A percentile compares a stretch with the other conserved stretches of the same genome.
phyloP scores from a whole-genome alignment of 1,140 invertebrate genomes.

The Papilio helenus region DNA sequence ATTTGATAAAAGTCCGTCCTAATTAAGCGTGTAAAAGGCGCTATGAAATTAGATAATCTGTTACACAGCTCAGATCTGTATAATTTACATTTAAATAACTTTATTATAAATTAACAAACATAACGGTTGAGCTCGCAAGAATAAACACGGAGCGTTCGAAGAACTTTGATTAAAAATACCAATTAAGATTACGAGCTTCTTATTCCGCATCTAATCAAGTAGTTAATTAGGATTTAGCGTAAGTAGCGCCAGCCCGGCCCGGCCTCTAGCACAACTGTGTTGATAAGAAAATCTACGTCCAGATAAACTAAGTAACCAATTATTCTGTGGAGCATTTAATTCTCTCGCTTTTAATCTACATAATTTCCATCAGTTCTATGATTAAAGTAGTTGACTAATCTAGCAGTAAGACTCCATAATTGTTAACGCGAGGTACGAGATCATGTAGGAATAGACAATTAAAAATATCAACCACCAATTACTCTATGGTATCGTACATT shows the following conservation, averaged over 20 bases:
- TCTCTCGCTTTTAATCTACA: conserved; percentile 31
- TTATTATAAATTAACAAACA: conserved; percentile 28
- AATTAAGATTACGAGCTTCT: conserved; percentile 76
- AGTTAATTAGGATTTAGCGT: conserved; percentile 74
- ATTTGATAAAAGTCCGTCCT: conserved; percentile 28
- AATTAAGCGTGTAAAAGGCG: conserved; percentile 32
- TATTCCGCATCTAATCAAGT: conserved; percentile 72
- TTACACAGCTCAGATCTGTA: conserved; percentile 5
- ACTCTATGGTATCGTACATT: too few species aligned
- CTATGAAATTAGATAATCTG: conserved; percentile 28
- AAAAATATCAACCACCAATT: too few species aligned
- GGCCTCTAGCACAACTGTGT: conserved; percentile 28
- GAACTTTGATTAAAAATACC: conserved; percentile 67
- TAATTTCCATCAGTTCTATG: conserved; percentile 24
- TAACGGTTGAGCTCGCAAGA: conserved; percentile 10
- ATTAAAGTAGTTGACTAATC: neutral
- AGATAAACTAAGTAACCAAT: conserved; percentile 32
- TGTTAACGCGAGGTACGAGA: neutral
- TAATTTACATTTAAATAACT: conserved; percentile 31
- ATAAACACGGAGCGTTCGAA: conserved; percentile 15
- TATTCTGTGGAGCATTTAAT: conserved; percentile 21
- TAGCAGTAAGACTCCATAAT: neutral
- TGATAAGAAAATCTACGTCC: conserved; percentile 37
- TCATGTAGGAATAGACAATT: neutral
- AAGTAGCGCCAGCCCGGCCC: conserved; percentile 40